Evolutionary conservation across 1,140 invertebrate genomes (phyloP).

Genomic region (Pantala flavescens): DNA sequence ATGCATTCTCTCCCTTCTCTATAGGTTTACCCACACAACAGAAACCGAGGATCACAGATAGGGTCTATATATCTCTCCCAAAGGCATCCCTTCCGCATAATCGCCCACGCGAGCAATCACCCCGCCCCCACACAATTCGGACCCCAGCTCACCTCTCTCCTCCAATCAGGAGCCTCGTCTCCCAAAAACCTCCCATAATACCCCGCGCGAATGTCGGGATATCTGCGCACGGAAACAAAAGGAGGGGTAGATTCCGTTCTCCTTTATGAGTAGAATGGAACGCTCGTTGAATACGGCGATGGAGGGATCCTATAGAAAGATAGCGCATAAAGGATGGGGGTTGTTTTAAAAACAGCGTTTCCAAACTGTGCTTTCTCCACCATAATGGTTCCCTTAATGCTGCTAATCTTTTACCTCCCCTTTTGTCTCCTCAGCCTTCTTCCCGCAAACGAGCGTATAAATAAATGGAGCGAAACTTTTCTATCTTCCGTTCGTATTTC

Average conservation of each 20-base stretch:
- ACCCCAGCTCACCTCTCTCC: neutral
- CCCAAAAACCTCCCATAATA: conserved; percentile 1
- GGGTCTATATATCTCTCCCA: too few relatives aligned
- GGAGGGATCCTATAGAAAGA: too few relatives aligned
- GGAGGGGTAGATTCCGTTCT: too few relatives aligned
- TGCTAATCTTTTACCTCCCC: neutral
- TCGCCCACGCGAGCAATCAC: neutral
- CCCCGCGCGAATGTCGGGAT: neutral
- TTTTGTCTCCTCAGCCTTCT: neutral
- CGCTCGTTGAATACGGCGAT: too few relatives aligned
- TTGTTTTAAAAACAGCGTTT: neutral
- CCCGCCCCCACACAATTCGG: conserved; percentile 5
- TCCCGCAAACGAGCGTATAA: neutral
- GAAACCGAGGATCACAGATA: too few relatives aligned
- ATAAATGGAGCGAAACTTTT: neutral
- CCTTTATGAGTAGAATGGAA: too few relatives aligned
- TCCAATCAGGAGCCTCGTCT: neutral
- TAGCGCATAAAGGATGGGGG: neutral
- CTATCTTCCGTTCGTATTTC: neutral
- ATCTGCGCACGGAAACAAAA: neutral
- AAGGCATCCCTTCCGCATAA: neutral
- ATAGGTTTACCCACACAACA: too few relatives aligned
- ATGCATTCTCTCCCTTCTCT: too few relatives aligned
- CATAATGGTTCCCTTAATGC: neutral
- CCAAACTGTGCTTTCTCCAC: neutral